Evolutionary conservation across 2,797 vertebrate species (phyloP).

Genomic region (Lycodopsis pacificus): DNA sequence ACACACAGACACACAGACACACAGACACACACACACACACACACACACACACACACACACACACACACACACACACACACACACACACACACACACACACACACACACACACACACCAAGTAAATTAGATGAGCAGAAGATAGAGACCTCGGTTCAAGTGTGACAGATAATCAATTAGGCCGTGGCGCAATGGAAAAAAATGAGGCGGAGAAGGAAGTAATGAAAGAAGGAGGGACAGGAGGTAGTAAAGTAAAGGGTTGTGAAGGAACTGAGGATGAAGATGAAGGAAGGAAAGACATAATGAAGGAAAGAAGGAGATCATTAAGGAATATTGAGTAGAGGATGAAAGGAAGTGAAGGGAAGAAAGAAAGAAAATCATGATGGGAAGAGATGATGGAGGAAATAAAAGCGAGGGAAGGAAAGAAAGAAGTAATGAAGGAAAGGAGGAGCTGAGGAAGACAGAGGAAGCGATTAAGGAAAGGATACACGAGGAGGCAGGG

Average conservation of each 20-base stretch:
- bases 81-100: not conserved
- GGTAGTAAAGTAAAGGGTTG: not conserved
- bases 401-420: slow-evolving; percentile 1
- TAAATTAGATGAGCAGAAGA: not conserved
- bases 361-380: not conserved
- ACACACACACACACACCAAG: not conserved
- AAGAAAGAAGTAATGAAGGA: not conserved
- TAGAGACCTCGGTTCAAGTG: not conserved
- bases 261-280: not conserved
- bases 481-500: not conserved
- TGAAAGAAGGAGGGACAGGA: not conserved
- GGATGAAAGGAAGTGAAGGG: not conserved
- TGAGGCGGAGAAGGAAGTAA: not conserved
- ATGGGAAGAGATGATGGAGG: not conserved
- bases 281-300: not conserved
- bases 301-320: not conserved
- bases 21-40: not conserved
- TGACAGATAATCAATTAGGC: not conserved
- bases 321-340: not conserved
- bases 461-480: not conserved
- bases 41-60: not conserved
- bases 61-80: not conserved
- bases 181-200: not conserved
- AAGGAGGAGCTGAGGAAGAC: not conserved
- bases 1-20: not conserved